These are phyloP conservation scores for Lycophotia porphyrea DNA, from an alignment of 2,888 invertebrate genomes.

Conservation along the genomic window DNA sequence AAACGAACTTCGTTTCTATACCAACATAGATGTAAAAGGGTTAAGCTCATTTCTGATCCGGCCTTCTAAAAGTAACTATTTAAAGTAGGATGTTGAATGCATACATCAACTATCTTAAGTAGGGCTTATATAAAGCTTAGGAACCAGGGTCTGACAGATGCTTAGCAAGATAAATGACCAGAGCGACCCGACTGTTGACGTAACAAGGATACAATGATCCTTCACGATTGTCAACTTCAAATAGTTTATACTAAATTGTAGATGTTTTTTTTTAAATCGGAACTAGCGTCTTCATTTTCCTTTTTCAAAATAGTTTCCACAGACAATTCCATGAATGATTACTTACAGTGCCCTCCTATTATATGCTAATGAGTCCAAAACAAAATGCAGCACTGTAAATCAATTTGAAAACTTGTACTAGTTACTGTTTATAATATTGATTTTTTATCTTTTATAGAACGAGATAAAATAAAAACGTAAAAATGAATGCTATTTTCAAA, in stretches of 20 bases:
- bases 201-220: slow-evolving; percentile 25
- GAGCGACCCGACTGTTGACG: slow-evolving; percentile 27
- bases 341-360: not conserved
- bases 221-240: slow-evolving; percentile 20
- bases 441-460: too few relatives aligned
- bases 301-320: not conserved
- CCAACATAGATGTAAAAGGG: not conserved
- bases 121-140: slow-evolving; percentile 47
- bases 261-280: not conserved
- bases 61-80: slow-evolving; percentile 2
- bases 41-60: not conserved
- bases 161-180: slow-evolving; percentile 59
- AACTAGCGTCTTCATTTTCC: not conserved
- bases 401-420: too few relatives aligned
- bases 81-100: slow-evolving; percentile 16
- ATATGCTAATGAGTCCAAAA: too few relatives aligned
- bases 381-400: too few relatives aligned
- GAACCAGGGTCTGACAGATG: slow-evolving; percentile 43
- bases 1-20: not conserved
- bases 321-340: not conserved
- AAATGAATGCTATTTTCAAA: too few relatives aligned
- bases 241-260: slow-evolving; percentile 12
- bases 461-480: too few relatives aligned
- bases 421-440: too few relatives aligned
- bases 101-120: slow-evolving; percentile 50